These are phyloP conservation scores for Macrotrachela quadricornifera DNA, from an alignment of 1,140 invertebrate species.

Conservation along the genomic window DNA sequence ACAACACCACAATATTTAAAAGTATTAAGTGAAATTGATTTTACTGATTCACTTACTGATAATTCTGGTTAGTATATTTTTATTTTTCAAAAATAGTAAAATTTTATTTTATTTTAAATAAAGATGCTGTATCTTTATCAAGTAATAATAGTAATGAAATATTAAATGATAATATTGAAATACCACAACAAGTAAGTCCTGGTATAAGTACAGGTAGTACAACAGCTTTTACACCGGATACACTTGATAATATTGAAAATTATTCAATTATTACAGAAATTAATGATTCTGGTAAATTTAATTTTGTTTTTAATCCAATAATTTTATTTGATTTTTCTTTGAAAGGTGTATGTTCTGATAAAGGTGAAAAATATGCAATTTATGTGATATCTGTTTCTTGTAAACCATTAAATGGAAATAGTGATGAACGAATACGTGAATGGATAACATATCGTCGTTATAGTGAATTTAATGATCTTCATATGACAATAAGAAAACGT, in stretches of 20 bases:
- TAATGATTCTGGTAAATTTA: slow-evolving; percentile 14
- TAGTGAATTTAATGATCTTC: slow-evolving; percentile 71
- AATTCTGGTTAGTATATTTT: too few relatives aligned
- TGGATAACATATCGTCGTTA: slow-evolving; percentile 44
- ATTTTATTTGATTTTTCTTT: slow-evolving; percentile 12
- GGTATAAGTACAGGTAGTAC: slow-evolving; percentile 9
- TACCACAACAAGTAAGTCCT: neutral
- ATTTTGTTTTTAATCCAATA: neutral
- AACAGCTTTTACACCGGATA: neutral
- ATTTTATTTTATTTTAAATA: too few relatives aligned
- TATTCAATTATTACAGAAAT: slow-evolving; percentile 15
- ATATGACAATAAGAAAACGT: slow-evolving; percentile 32
- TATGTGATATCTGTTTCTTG: slow-evolving; percentile 60
- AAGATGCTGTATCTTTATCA: too few relatives aligned
- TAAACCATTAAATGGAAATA: slow-evolving; percentile 32
- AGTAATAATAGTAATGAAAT: too few relatives aligned
- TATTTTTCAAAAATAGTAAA: too few relatives aligned
- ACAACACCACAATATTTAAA: too few relatives aligned
- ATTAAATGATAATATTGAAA: too few relatives aligned
- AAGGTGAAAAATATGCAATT: slow-evolving; percentile 57
- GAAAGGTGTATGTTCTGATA: slow-evolving; percentile 49
- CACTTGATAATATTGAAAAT: neutral
- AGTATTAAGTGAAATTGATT: too few relatives aligned
- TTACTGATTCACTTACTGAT: too few relatives aligned
- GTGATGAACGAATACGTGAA: slow-evolving; percentile 40